Base-by-base conservation (phyloP, 1,140 invertebrate genomes). In the Planococcus citri region DNA sequence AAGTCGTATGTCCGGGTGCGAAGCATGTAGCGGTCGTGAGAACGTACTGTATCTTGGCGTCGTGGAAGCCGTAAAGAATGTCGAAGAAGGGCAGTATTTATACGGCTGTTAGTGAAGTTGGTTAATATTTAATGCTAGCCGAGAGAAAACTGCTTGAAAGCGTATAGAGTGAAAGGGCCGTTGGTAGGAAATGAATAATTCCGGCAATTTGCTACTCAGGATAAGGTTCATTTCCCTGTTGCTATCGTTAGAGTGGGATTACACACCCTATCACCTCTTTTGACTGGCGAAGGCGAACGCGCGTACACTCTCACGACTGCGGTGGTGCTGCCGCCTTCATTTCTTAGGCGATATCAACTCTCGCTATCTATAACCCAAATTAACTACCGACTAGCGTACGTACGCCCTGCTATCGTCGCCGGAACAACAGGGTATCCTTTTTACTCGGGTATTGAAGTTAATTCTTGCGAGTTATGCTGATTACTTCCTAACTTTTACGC, bases 161-260 rank as follows among this genome's bases (percentile, higher is more conserved):
- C n/a, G 41, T 51, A 51, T 51, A 51, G 41, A 51, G 41, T 51
- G 41, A 51, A 51, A 51, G 41, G 41, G 41, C 41, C 41, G 41
- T 51, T 51, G 41, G 41, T 51, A 51, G 41, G 41, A 51, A 51
- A 51, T 51, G 41, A 51, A 51, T 51, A 51, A 51, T 51, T 51
- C 41, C 41, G 41, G 41, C 41, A 51, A 51, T 51, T 51, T 51
- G 41, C 41, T 51, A 51, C 41, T 51, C 41, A 51, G 41, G 41
- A 51, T 51, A 51, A 51, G 41, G 41, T 51, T 51, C 41, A 51
- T 51, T 51, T 51, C 41, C 41, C 41, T 51, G 41, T 51, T 51
- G 41, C 41, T 51, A 51, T 51, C 41, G 41, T 51, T 51, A 51
- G 41, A 51, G 41, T 51, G 41, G 41, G 41, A 51, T 51, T 51